A percentile compares a stretch with the other conserved stretches of the same genome.
These are phyloP conservation scores for Dermolepida albohirtum DNA, from an alignment of 2,888 invertebrate genomes.

Conservation along the genomic window DNA sequence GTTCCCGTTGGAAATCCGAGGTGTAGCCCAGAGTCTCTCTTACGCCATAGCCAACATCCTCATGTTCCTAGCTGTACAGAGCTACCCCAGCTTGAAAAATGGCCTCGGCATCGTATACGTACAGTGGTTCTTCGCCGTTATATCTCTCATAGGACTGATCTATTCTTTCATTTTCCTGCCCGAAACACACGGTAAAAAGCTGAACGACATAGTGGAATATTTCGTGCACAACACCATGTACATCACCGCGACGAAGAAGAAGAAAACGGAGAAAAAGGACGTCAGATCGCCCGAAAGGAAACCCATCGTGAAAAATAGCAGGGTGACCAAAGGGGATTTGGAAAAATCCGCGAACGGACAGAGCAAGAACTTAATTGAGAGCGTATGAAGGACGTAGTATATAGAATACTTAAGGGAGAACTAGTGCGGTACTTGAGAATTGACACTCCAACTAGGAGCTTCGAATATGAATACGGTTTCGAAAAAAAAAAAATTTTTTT, in stretches of 20 bases:
- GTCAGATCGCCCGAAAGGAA: slow-evolving; percentile 43
- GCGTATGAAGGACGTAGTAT: slow-evolving; percentile 1
- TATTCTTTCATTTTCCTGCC: slow-evolving; percentile 65
- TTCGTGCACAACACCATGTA: slow-evolving; percentile 62
- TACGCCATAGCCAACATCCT: slow-evolving; percentile 70
- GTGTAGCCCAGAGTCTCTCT: slow-evolving; percentile 70
- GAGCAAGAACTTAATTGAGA: slow-evolving; percentile 49
- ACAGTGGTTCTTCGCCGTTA: slow-evolving; percentile 69
- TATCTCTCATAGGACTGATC: slow-evolving; percentile 62
- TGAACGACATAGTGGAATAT: slow-evolving; percentile 66
- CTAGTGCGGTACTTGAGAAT: too few relatives aligned
- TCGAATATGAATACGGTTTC: too few relatives aligned
- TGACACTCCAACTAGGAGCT: too few relatives aligned
- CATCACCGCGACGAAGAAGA: slow-evolving; percentile 46
- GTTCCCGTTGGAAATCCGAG: slow-evolving; percentile 72
- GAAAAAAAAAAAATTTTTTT: too few relatives aligned
- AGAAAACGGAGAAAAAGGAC: slow-evolving; percentile 37
- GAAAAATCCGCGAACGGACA: slow-evolving; percentile 47
- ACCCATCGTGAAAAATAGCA: slow-evolving; percentile 49
- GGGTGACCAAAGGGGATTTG: slow-evolving; percentile 45
- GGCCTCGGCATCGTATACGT: slow-evolving; percentile 66
- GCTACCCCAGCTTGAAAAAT: slow-evolving; percentile 60
- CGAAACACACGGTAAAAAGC: slow-evolving; percentile 66
- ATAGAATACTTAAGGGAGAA: too few relatives aligned
- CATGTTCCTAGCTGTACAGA: slow-evolving; percentile 71